Conservation (phyloP, 2,113 vertebrate species). For the Rhineura floridana region DNA sequence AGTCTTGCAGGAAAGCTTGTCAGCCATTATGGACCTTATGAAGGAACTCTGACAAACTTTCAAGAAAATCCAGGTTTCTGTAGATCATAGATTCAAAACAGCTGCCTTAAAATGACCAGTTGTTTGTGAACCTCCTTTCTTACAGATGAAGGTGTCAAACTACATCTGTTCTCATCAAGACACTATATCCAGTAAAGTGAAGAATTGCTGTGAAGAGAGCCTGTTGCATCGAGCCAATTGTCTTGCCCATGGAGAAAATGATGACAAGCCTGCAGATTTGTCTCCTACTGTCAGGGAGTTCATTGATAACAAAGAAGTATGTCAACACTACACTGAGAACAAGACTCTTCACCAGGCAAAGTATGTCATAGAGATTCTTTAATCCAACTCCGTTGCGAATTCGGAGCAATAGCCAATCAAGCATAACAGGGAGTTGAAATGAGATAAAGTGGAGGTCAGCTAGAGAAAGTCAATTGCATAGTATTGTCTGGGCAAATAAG, state of each 20-base stretch:
- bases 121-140: conserved; percentile 5
- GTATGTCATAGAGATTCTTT: conserved; percentile 41
- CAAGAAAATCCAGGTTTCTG: too few relatives aligned
- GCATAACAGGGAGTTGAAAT: not conserved
- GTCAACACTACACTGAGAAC: conserved; percentile 47
- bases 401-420: not conserved
- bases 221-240: conserved; percentile 37
- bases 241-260: conserved; percentile 37
- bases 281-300: conserved; percentile 39
- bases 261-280: conserved; percentile 45
- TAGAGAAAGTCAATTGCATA: too few relatives aligned
- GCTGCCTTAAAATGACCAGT: not conserved
- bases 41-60: too few relatives aligned
- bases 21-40: too few relatives aligned
- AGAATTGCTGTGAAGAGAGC: conserved; percentile 52
- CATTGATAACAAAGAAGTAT: conserved; percentile 38
- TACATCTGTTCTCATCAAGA: conserved; percentile 58
- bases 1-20: too few relatives aligned
- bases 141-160: conserved; percentile 40
- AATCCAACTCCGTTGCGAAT: not conserved
- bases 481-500: not conserved
- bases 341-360: conserved; percentile 26
- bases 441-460: too few relatives aligned
- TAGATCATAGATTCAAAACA: too few relatives aligned
- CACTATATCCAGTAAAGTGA: conserved; percentile 55